These are phyloP conservation scores for Drosophila nannoptera DNA, from an alignment of 1,140 invertebrate species.

Conservation along the genomic window DNA sequence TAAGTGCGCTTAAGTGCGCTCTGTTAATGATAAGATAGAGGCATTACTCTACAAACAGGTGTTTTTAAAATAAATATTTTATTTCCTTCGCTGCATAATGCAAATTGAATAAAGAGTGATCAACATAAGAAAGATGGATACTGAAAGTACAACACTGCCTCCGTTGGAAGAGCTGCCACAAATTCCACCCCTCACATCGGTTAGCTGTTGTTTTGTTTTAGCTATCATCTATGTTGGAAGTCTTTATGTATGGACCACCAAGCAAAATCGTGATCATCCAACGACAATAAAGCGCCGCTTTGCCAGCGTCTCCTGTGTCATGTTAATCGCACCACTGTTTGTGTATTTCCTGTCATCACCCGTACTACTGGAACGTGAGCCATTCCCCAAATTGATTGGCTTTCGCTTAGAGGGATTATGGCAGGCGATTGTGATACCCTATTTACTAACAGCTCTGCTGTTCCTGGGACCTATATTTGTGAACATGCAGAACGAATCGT, in stretches of 20 bases:
- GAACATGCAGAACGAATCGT: slow-evolving; percentile 85
- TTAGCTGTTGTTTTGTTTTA: slow-evolving; percentile 85
- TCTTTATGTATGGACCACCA: slow-evolving; percentile 90
- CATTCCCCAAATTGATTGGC: slow-evolving; percentile 87
- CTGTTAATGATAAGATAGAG: background rate
- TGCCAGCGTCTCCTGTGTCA: slow-evolving; percentile 90
- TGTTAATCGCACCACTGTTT: slow-evolving; percentile 87
- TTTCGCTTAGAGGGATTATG: slow-evolving; percentile 86
- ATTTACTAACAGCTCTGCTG: slow-evolving; percentile 89
- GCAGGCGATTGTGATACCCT: slow-evolving; percentile 86
- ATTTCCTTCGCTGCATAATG: slow-evolving; percentile 1
- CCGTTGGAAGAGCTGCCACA: slow-evolving; percentile 41
- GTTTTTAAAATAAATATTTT: slow-evolving; percentile 34
- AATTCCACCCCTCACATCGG: slow-evolving; percentile 71
- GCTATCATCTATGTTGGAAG: slow-evolving; percentile 89
- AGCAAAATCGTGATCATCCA: slow-evolving; percentile 89
- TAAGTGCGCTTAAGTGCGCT: background rate
- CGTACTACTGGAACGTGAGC: slow-evolving; percentile 82
- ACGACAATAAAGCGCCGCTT: slow-evolving; percentile 93
- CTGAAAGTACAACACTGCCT: slow-evolving; percentile 12
- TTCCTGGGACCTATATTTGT: slow-evolving; percentile 91
- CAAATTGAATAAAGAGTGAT: slow-evolving; percentile 44
- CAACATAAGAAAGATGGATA: slow-evolving; percentile 36
- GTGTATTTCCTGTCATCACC: slow-evolving; percentile 85
- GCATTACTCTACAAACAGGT: slow-evolving; percentile 26